phyloP scores from a whole-genome alignment of 2,888 invertebrate species.

The Lepidochrysops patricia region DNA sequence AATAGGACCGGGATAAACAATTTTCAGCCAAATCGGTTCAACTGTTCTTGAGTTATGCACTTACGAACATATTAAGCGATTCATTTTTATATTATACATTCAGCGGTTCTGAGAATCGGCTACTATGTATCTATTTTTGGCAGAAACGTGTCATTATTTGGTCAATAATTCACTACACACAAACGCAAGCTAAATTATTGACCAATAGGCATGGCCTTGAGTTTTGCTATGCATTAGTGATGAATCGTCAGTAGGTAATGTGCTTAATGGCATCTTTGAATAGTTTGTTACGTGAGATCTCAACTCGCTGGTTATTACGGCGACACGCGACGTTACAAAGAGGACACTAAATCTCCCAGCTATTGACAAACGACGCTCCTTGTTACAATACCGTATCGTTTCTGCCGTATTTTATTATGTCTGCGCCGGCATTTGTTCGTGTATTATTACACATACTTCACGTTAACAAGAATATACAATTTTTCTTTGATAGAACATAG shows the following conservation, averaged over 20 bases:
- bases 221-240: too few relatives aligned
- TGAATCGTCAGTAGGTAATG: neutral
- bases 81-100: too few relatives aligned
- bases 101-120: too few relatives aligned
- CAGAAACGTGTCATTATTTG: too few relatives aligned
- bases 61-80: too few relatives aligned
- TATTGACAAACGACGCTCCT: slow-evolving; percentile 56
- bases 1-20: too few relatives aligned
- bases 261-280: neutral
- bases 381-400: slow-evolving; percentile 52
- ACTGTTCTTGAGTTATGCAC: too few relatives aligned
- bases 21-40: too few relatives aligned
- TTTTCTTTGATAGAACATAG: neutral
- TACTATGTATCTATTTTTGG: too few relatives aligned
- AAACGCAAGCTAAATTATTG: too few relatives aligned
- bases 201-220: too few relatives aligned
- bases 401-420: slow-evolving; percentile 44
- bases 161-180: too few relatives aligned
- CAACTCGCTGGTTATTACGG: slow-evolving; percentile 8
- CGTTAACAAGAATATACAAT: neutral
- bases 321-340: slow-evolving; percentile 38
- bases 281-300: slow-evolving; percentile 12
- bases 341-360: slow-evolving; percentile 45
- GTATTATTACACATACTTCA: slow-evolving; percentile 7
- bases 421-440: slow-evolving; percentile 20